Conservation (phyloP, 2,888 invertebrate species). For the Toxonevra muliebris region DNA sequence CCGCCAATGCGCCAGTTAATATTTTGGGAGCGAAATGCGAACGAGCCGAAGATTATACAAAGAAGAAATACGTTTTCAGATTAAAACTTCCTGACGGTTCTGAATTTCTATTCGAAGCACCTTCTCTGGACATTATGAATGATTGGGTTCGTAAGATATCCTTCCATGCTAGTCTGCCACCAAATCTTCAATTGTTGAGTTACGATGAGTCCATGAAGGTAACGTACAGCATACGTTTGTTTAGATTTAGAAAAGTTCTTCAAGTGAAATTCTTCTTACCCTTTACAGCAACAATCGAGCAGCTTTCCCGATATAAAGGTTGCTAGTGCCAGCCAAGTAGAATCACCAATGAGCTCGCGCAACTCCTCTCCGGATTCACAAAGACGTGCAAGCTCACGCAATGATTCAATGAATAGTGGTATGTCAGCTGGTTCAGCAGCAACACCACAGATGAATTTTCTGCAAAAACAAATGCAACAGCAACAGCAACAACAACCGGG, state of each 20-base stretch:
- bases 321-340: slow-evolving; percentile 62
- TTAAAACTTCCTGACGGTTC: slow-evolving; percentile 88
- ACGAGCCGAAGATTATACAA: slow-evolving; percentile 92
- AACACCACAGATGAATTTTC: slow-evolving; percentile 68
- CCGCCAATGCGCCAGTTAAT: slow-evolving; percentile 86
- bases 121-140: slow-evolving; percentile 77
- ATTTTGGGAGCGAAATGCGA: slow-evolving; percentile 82
- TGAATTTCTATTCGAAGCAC: slow-evolving; percentile 88
- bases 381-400: slow-evolving; percentile 58
- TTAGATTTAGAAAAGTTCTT: not conserved
- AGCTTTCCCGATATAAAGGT: slow-evolving; percentile 64
- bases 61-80: slow-evolving; percentile 93
- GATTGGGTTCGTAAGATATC: slow-evolving; percentile 93
- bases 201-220: slow-evolving; percentile 78
- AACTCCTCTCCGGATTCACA: slow-evolving; percentile 69
- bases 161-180: slow-evolving; percentile 92
- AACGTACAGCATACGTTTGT: slow-evolving; percentile 11
- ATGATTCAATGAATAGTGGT: slow-evolving; percentile 57
- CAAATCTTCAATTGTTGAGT: slow-evolving; percentile 86
- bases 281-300: slow-evolving; percentile 62
- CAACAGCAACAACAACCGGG: slow-evolving; percentile 55
- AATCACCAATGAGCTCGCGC: slow-evolving; percentile 68
- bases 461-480: slow-evolving; percentile 66
- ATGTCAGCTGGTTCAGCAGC: slow-evolving; percentile 60
- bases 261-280: slow-evolving; percentile 9